phyloP scores from a whole-genome alignment of 35 echinoderm and acorn worm genomes.

The Ophiothrix spiculata region DNA sequence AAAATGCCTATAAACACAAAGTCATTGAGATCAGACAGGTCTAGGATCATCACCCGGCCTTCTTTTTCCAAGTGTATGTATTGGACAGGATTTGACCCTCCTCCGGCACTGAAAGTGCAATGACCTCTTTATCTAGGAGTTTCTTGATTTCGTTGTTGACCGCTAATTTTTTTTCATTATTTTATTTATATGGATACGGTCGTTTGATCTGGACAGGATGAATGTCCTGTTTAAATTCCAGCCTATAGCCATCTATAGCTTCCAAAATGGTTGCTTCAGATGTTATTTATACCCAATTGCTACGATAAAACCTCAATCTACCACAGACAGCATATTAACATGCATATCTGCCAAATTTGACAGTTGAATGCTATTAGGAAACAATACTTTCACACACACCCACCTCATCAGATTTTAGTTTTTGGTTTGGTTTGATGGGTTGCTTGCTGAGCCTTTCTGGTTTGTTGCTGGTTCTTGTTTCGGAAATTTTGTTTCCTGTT shows the following conservation, averaged over 20 bases:
- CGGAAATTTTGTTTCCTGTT: too few relatives aligned
- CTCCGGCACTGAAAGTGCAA: constrained; percentile 26
- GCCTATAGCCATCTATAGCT: constrained; percentile 43
- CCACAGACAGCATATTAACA: too few relatives aligned
- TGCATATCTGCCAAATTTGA: too few relatives aligned
- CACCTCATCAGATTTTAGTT: too few relatives aligned
- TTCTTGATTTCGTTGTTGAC: constrained; percentile 49
- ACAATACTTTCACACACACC: too few relatives aligned
- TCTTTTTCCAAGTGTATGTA: constrained; percentile 61
- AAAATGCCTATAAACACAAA: constrained; percentile 46
- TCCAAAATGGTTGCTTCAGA: constrained; percentile 55
- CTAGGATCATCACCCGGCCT: constrained; percentile 67
- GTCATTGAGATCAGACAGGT: constrained; percentile 66
- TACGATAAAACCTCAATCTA: constrained; percentile 38
- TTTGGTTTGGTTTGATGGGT: too few relatives aligned
- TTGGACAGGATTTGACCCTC: constrained; percentile 60
- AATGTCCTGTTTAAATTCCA: constrained; percentile 44
- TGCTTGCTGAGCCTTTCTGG: too few relatives aligned
- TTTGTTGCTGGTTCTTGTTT: too few relatives aligned
- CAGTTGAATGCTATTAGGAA: too few relatives aligned
- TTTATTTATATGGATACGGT: constrained; percentile 52
- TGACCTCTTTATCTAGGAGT: constrained; percentile 47
- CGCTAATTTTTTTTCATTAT: constrained; percentile 6
- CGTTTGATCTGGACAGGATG: constrained; percentile 14
- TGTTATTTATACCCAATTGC: constrained; percentile 51